phyloP scores from a whole-genome alignment of 1,140 invertebrate species.

The Dinothrombium tinctorium region DNA sequence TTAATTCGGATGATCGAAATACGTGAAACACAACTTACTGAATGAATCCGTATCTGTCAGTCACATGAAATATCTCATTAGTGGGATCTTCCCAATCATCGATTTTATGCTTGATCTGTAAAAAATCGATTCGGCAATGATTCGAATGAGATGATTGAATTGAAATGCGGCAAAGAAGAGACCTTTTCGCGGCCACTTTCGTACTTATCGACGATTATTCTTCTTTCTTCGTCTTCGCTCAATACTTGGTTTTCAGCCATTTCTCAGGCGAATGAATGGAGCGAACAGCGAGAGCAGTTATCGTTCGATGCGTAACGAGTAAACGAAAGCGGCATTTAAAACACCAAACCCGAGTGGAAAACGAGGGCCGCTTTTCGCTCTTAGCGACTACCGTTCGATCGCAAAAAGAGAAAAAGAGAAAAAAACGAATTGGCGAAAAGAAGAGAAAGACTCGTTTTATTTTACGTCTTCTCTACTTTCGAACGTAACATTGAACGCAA shows the following conservation, averaged over 20 bases:
- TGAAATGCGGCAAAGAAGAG: neutral
- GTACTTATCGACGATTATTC: slow-evolving; percentile 9
- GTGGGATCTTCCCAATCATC: slow-evolving; percentile 40
- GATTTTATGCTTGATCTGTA: slow-evolving; percentile 4
- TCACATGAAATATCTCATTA: slow-evolving; percentile 73
- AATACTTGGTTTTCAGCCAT: slow-evolving; percentile 1
- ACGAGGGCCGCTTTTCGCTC: too few species aligned
- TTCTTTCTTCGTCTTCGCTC: slow-evolving; percentile 4
- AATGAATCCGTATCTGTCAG: slow-evolving; percentile 92
- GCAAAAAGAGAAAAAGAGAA: too few species aligned
- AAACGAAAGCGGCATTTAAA: too few species aligned
- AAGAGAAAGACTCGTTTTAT: too few species aligned
- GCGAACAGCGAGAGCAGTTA: too few species aligned
- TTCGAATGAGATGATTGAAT: neutral
- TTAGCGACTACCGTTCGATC: too few species aligned
- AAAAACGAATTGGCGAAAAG: too few species aligned
- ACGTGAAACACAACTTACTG: slow-evolving; percentile 35
- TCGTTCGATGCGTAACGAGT: too few species aligned
- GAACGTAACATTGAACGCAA: too few species aligned
- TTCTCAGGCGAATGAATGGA: neutral
- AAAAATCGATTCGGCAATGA: neutral
- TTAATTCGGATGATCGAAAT: neutral
- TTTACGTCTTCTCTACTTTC: too few species aligned
- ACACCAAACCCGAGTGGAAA: too few species aligned
- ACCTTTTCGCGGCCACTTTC: slow-evolving; percentile 10